These are phyloP conservation scores for Megastigmus dorsalis DNA, from an alignment of 2,888 invertebrate genomes.

Conservation along the genomic window DNA sequence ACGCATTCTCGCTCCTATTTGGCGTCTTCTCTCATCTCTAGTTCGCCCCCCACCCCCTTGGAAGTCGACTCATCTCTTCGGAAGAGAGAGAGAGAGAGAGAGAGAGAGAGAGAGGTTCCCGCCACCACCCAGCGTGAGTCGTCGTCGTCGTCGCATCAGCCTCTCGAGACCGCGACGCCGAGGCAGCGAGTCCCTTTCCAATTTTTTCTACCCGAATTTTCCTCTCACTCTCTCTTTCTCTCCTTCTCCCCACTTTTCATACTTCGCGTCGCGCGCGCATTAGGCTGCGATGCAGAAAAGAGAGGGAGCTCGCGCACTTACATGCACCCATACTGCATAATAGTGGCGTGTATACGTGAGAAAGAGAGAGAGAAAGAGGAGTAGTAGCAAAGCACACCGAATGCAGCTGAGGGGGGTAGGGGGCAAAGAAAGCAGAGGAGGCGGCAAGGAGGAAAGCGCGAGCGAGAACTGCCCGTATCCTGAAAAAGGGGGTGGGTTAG, in stretches of 20 bases:
- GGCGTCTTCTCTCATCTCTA: constrained; percentile 31
- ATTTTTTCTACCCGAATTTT: constrained; percentile 46
- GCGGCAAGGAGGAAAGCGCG: constrained; percentile 44
- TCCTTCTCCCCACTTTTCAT: constrained; percentile 51
- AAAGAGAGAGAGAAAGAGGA: too few species aligned
- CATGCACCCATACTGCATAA: not conserved
- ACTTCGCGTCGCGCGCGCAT: not conserved
- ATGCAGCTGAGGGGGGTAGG: too few species aligned
- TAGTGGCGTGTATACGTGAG: not conserved
- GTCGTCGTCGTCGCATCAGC: constrained; percentile 54
- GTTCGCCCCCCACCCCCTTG: constrained; percentile 57
- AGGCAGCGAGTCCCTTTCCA: constrained; percentile 39
- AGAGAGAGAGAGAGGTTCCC: too few species aligned
- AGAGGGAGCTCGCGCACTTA: constrained; percentile 3
- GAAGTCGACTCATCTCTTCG: too few species aligned
- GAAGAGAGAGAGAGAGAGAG: too few species aligned
- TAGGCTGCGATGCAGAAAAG: too few species aligned
- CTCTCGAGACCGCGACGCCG: constrained; percentile 11
- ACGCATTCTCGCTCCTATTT: not conserved
- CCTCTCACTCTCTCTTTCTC: too few species aligned
- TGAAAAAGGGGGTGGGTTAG: not conserved
- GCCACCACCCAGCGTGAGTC: too few species aligned
- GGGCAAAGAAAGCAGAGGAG: too few species aligned
- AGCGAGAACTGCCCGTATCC: constrained; percentile 37
- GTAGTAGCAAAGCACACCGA: too few species aligned